phyloP scores from a whole-genome alignment of 2,888 invertebrate species.

The Parthenolecanium corni region DNA sequence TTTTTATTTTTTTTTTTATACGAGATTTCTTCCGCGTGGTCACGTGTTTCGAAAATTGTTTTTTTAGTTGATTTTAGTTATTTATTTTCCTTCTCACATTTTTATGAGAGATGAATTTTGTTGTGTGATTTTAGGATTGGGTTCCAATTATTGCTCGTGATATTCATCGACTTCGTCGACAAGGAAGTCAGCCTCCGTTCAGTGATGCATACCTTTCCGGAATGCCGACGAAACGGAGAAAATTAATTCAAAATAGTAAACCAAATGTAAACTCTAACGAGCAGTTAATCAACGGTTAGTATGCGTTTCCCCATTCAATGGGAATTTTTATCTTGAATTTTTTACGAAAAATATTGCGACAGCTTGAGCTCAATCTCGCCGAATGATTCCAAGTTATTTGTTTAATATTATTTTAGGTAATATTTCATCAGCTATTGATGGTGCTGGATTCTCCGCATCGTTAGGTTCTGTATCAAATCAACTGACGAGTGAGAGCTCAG shows the following conservation, averaged over 20 bases:
- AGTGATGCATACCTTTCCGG: slow-evolving; percentile 85
- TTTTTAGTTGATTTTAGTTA: too few species aligned
- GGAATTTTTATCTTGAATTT: background rate
- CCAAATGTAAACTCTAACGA: slow-evolving; percentile 29
- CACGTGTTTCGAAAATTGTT: too few species aligned
- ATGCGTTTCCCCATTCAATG: too few species aligned
- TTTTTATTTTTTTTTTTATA: too few species aligned
- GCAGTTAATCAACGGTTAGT: slow-evolving; percentile 19
- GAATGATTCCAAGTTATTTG: background rate
- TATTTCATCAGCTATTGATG: slow-evolving; percentile 7
- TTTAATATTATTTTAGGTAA: slow-evolving; percentile 9
- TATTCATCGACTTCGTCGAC: slow-evolving; percentile 55
- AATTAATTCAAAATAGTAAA: slow-evolving; percentile 47
- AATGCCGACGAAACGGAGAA: slow-evolving; percentile 79
- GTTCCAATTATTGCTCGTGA: slow-evolving; percentile 77
- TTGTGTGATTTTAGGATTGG: slow-evolving; percentile 48
- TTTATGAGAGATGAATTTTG: too few species aligned
- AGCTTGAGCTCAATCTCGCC: background rate
- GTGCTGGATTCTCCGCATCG: slow-evolving; percentile 15
- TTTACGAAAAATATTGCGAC: background rate
- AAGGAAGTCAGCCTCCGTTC: slow-evolving; percentile 47
- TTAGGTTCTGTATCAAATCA: background rate
- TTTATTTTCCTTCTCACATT: too few species aligned
- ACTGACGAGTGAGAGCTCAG: background rate
- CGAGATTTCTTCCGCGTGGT: too few species aligned